A percentile compares a stretch with the other conserved stretches of the same genome.
These are phyloP conservation scores for Takifugu bimaculatus DNA, from an alignment of 2,113 vertebrate genomes.

Conservation along the genomic window DNA sequence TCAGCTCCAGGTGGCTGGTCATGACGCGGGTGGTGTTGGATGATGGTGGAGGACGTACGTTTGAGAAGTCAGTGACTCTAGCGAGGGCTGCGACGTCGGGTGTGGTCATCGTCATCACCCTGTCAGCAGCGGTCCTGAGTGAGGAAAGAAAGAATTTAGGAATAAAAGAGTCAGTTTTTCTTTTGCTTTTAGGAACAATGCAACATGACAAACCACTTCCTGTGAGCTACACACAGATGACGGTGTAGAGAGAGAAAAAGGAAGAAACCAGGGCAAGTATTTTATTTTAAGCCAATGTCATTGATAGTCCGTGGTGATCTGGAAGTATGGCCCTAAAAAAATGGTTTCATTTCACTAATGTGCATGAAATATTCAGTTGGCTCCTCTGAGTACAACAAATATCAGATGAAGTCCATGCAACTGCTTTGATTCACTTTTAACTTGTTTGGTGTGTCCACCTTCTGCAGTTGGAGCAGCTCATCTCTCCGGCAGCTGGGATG, in stretches of 20 bases:
- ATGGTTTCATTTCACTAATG: background rate
- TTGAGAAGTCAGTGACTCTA: conserved; percentile 20
- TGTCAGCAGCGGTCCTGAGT: conserved; percentile 32
- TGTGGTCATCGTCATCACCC: conserved; percentile 41
- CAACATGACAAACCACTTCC: conserved; percentile 54
- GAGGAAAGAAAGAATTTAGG: conserved; percentile 2
- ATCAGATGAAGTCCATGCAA: too few species aligned
- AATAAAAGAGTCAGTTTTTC: background rate
- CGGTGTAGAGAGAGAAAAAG: conserved; percentile 6
- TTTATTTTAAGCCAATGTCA: background rate
- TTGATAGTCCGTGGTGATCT: too few species aligned
- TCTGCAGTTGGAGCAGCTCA: too few species aligned
- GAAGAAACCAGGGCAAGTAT: conserved; percentile 2
- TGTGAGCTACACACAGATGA: conserved; percentile 31
- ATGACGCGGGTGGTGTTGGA: conserved; percentile 61
- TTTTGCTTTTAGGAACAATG: background rate
- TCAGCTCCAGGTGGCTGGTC: conserved; percentile 91
- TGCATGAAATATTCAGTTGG: too few species aligned
- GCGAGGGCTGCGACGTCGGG: conserved; percentile 57
- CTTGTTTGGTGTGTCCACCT: too few species aligned
- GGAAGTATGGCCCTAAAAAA: background rate
- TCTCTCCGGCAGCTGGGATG: too few species aligned
- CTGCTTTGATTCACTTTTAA: too few species aligned
- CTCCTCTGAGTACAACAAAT: too few species aligned
- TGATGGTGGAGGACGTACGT: conserved; percentile 2